Conservation (phyloP, 2,113 vertebrate species). For the Fulmarus glacialis region DNA sequence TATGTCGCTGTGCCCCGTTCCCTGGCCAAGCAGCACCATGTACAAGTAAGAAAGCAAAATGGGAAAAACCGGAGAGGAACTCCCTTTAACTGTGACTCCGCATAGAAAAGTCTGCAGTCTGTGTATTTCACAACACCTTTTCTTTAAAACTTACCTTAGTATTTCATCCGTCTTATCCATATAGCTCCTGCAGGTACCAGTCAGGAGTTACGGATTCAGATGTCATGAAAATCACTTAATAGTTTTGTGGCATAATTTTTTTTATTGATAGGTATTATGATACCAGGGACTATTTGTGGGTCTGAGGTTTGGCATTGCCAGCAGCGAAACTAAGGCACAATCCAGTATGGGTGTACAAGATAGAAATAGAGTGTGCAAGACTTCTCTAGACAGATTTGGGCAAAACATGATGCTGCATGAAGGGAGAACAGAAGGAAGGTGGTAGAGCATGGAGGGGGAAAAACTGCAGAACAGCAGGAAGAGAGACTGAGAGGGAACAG, state of each 20-base stretch:
- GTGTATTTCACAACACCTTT: background rate
- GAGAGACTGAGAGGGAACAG: background rate
- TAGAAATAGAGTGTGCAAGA: background rate
- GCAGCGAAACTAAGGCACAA: background rate
- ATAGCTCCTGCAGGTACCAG: background rate
- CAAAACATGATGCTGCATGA: background rate
- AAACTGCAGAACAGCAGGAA: background rate
- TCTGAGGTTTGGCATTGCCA: background rate
- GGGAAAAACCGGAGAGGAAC: background rate
- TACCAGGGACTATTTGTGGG: background rate
- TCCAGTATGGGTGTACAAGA: rapidly evolving
- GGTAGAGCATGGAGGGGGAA: background rate
- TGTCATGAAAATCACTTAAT: background rate
- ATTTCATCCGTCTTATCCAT: background rate
- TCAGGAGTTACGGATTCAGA: background rate
- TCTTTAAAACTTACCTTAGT: background rate
- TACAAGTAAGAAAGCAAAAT: background rate
- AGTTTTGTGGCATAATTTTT: background rate
- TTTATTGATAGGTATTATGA: background rate
- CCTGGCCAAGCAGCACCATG: background rate
- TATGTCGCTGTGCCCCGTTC: background rate
- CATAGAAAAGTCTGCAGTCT: background rate
- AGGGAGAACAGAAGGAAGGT: background rate
- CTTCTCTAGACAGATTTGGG: background rate
- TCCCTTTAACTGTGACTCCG: background rate